Base-by-base conservation (phyloP, 2,113 vertebrate species). In the Puntigrus tetrazona region DNA sequence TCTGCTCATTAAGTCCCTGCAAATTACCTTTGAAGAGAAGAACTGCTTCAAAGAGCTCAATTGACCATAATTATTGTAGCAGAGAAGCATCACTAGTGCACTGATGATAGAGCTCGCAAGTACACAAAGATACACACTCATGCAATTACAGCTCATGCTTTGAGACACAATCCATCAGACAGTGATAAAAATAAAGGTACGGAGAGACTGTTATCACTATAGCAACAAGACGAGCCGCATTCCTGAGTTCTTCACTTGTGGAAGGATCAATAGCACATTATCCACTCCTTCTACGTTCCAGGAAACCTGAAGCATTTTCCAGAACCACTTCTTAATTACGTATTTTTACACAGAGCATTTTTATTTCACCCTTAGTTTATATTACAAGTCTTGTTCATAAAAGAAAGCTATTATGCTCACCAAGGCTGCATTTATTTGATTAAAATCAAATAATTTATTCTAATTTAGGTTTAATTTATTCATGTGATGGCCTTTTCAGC, bases 191-290 rank as follows among this genome's bases (percentile, higher is more conserved):
- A 81, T 73, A 29, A 85, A 85, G 38, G 67, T 73, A 47, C 38
- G 45, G 79, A 47, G 36, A 81, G 36, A 81, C 65, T 81, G 78
- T 22, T 43, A 72, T 82, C 20, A 0, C 79, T 76, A 86, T 82
- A 67, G 85, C 55, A 86, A 86, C 85, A 67, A 78, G 34, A 27
- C 7, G 3, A 70, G 34, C 20, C 50, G 31, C 50, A 82, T 82
- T 82, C 80, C 52, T 43, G 14, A 43, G 47, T 77, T 86, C 61
- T 70, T 70, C 22, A 3, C 11, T 77, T 82, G 14, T 27, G 73
- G 85, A 70, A 82, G 41, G 50, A 82, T 86, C 59, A 86, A 78
- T 82, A 77, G 65, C 67, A 79, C n/a, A 82, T 77, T 76, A 76
- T 77, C 59, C 69, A 74, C 76, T 78, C 52, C 52, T 57, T n/a